Base-by-base conservation (phyloP, 1,140 invertebrate genomes). In the Lasaia peninsularis region DNA sequence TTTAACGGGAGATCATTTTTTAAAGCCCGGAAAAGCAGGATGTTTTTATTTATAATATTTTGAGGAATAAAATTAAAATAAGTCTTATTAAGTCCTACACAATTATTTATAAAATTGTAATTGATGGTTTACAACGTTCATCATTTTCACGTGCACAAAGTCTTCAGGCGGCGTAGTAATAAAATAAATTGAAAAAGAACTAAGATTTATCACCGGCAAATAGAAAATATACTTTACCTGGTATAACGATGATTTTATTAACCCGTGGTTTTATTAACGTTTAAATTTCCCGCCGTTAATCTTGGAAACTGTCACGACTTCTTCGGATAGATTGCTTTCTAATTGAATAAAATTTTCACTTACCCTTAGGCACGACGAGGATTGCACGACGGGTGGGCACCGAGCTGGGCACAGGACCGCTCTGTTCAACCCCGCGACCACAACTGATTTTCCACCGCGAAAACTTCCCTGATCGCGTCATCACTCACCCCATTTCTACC, bases 391-490 rank as follows among this genome's bases (percentile, higher is more conserved):
- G 37, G 59, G 58, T 24, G 62, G 64, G 62, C 40, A 28, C 50
- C 64, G 54, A 55, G 56, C 55, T 24, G 21, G 52, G 57, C 63
- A 57, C 31, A 60, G 72, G 73, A 54, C 81, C 70, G 70, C 65
- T 61, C 76, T 50, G 69, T 63, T 68, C 75, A 76, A 78, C 79
- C 73, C 69, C 71, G 56, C 75, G 71, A 80, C 69, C 70, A 75
- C 80, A 82, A 88, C 86, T 88, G 86, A 78, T 84, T 72, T 79
- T 79, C 74, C 78, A 76, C 71, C 73, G 80, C 75, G 84, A 81
- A 88, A 88, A 86, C 86, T 86, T 88, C 82, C 80, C 86, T 70
- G 65, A 75, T 62, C 78, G 73, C 82, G 83, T 86, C 82, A 86
- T 76, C 73, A 77, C 81, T 83, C 86, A 88, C 80, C 82, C 86